phyloP scores from a whole-genome alignment of 2,888 invertebrate genomes.

The Conistra vaccinii region DNA sequence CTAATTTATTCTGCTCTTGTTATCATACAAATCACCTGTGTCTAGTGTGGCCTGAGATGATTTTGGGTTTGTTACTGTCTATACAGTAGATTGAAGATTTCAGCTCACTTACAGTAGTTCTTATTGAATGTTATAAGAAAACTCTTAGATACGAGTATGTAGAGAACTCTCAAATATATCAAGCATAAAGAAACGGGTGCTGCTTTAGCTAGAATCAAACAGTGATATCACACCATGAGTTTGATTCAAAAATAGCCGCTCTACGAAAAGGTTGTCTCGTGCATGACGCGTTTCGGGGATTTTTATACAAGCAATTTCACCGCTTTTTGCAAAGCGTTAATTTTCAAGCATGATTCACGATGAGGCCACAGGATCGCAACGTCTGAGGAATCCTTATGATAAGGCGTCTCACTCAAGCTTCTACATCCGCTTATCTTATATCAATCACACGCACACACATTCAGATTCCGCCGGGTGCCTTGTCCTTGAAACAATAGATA shows the following conservation, averaged over 20 bases:
- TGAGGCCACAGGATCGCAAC: constrained; percentile 41
- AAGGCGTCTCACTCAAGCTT: constrained; percentile 46
- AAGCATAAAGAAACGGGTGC: not conserved
- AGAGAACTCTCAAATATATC: not conserved
- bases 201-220: not conserved
- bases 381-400: constrained; percentile 45
- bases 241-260: not conserved
- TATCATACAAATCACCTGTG: not conserved
- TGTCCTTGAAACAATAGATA: constrained; percentile 48
- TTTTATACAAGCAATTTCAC: constrained; percentile 5
- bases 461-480: constrained; percentile 13
- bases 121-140: constrained; percentile 1
- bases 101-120: too few relatives aligned
- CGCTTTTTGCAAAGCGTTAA: constrained; percentile 6
- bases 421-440: constrained; percentile 54
- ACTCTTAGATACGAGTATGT: too few relatives aligned
- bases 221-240: not conserved
- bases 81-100: too few relatives aligned
- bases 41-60: not conserved
- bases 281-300: not conserved
- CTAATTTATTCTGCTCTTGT: not conserved
- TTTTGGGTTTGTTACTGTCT: not conserved
- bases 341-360: constrained; percentile 27
- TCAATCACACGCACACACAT: constrained; percentile 31
- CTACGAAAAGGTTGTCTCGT: not conserved